Conservation (phyloP, 2,113 vertebrate species). For the sheep (Ovis aries) region ARS-UI_Ramb_v3.0 NC_056073.1:22754001-22754500, state of each 20-base stretch:
- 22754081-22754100: background rate
- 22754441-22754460: background rate
- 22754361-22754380: background rate
- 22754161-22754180: background rate
- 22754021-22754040: slow-evolving; percentile 45
- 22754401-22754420: background rate
- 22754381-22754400: background rate
- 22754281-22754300: background rate
- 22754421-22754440: background rate
- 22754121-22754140: background rate
- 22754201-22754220: background rate
- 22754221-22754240: background rate
- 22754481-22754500: background rate
- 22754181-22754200: background rate
- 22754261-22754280: background rate
- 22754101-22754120: background rate
- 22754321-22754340: background rate
- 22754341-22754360: background rate
- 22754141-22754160: background rate
- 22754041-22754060: background rate
- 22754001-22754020: slow-evolving; percentile 14
- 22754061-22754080: background rate
- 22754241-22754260: background rate
- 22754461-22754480: background rate
- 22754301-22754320: background rate